Percentiles rank a stretch among this genome's conserved stretches.
Evolutionary conservation across 2,888 invertebrate species (phyloP).

Genomic region (Muscina levida): DNA sequence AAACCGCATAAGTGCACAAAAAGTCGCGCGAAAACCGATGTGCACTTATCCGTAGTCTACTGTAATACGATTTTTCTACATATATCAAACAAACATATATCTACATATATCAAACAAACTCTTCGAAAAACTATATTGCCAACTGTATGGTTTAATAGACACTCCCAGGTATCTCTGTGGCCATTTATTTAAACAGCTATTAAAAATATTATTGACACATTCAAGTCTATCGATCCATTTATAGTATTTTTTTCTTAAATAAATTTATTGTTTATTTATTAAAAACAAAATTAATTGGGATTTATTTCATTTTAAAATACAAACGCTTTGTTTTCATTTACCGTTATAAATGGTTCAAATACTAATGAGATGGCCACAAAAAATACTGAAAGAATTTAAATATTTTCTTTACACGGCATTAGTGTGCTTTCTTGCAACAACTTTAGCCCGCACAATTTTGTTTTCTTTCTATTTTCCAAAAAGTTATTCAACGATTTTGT

Average conservation of each 20-base stretch:
- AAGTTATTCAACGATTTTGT: conserved; percentile 23
- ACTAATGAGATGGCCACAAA: background rate
- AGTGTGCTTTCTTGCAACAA: conserved; percentile 34
- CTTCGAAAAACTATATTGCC: too few relatives aligned
- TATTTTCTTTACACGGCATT: background rate
- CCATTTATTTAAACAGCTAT: conserved; percentile 76
- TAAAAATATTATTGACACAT: conserved; percentile 75
- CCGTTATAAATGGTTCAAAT: conserved; percentile 19
- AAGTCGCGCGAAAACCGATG: too few relatives aligned
- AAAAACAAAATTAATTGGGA: conserved; percentile 49
- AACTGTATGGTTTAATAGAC: too few relatives aligned
- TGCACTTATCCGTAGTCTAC: too few relatives aligned
- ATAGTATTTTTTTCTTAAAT: conserved; percentile 12
- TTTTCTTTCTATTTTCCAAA: conserved; percentile 10
- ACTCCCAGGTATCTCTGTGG: too few relatives aligned
- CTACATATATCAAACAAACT: too few relatives aligned
- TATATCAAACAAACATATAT: too few relatives aligned
- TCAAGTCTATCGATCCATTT: conserved; percentile 40
- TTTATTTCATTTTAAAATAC: conserved; percentile 8
- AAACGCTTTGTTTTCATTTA: conserved; percentile 13
- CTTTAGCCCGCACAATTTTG: conserved; percentile 11
- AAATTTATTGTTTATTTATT: conserved; percentile 53
- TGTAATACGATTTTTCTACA: too few relatives aligned
- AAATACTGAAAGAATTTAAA: conserved; percentile 3
- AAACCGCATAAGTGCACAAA: too few relatives aligned